Conservation (phyloP, 2,797 vertebrate genomes). For the Manis crassicaudata region DNA sequence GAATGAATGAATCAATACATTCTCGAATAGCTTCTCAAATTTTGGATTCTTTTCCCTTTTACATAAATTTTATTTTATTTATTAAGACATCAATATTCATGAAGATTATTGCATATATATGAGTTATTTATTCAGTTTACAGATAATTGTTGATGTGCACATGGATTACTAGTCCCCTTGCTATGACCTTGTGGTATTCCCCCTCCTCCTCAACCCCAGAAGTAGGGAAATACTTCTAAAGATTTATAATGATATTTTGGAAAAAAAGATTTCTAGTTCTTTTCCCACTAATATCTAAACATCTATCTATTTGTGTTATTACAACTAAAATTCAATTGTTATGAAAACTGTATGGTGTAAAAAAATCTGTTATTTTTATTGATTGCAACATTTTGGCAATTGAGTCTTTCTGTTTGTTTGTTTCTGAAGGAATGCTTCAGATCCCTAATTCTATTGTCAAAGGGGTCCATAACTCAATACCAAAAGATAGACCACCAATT, state of each 20-base stretch:
- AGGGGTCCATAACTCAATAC: not conserved
- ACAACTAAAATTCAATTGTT: slow-evolving; percentile 24
- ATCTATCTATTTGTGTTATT: not conserved
- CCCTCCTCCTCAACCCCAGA: not conserved
- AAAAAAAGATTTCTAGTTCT: slow-evolving; percentile 13
- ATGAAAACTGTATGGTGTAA: not conserved
- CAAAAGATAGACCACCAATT: not conserved
- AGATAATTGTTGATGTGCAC: not conserved
- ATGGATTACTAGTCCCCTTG: not conserved
- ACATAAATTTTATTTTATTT: not conserved
- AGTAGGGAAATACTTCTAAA: not conserved
- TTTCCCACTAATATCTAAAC: not conserved
- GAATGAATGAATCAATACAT: not conserved
- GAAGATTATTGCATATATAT: not conserved
- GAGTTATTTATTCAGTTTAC: not conserved
- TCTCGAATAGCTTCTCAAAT: not conserved
- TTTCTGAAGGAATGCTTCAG: slow-evolving; percentile 30
- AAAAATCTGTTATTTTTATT: not conserved
- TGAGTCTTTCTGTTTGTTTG: not conserved
- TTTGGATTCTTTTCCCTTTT: not conserved
- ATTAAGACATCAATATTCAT: not conserved
- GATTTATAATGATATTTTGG: not conserved
- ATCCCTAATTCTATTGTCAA: not conserved
- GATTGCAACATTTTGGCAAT: not conserved
- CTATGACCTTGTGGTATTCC: not conserved